phyloP scores from a whole-genome alignment of 2,888 invertebrate genomes.

The Caenorhabditis uteleia region DNA sequence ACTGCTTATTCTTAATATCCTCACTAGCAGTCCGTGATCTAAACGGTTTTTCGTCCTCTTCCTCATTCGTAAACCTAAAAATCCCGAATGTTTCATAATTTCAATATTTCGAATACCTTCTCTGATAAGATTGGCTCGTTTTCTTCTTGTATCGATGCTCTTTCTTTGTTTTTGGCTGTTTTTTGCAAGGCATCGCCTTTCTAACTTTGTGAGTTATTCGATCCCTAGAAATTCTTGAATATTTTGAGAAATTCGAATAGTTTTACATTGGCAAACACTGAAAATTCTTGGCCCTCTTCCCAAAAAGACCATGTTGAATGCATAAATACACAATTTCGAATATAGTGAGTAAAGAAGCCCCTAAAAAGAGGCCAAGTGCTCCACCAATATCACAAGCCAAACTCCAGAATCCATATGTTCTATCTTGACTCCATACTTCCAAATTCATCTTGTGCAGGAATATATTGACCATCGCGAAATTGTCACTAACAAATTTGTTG shows the following conservation, averaged over 20 bases:
- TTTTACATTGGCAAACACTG: constrained; percentile 30
- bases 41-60: constrained; percentile 18
- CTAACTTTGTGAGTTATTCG: constrained; percentile 2
- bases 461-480: constrained; percentile 68
- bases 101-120: constrained; percentile 13
- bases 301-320: constrained; percentile 46
- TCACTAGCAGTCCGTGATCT: constrained; percentile 23
- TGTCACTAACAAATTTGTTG: constrained; percentile 66
- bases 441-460: constrained; percentile 68
- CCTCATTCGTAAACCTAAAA: constrained; percentile 19
- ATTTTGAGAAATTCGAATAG: neutral
- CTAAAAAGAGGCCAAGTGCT: constrained; percentile 66
- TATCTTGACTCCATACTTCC: constrained; percentile 64
- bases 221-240: constrained; percentile 1
- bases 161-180: too few species aligned
- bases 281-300: constrained; percentile 29
- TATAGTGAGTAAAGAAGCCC: constrained; percentile 63
- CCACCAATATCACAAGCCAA: constrained; percentile 68
- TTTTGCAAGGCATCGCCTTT: constrained; percentile 7
- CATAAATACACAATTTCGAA: constrained; percentile 65
- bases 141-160: constrained; percentile 32
- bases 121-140: constrained; percentile 35
- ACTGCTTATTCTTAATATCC: constrained; percentile 23
- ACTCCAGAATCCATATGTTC: constrained; percentile 67
- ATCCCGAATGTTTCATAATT: too few species aligned